Evolutionary conservation across 1,140 invertebrate genomes (phyloP), one percentile per base, ranked within the genome.

Genomic region (Popillia japonica): DNA sequence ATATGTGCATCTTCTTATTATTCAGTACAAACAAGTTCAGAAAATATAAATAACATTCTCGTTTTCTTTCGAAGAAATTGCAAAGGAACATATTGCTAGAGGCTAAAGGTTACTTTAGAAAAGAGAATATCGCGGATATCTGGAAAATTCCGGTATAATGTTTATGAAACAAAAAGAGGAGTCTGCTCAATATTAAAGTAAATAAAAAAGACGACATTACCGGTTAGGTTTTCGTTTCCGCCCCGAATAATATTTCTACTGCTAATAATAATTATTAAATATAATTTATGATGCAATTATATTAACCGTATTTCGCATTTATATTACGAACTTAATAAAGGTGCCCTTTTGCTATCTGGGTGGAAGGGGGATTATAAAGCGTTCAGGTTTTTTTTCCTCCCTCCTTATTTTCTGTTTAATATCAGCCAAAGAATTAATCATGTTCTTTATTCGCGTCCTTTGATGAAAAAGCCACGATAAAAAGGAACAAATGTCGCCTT

Each of bases 231-330:
- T 55, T 17, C 17, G 48, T 11, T n/a, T 34, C 11, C 1, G 0
- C 14, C 14, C 14, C 6, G 17, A n/a, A 55, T 55, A 55, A 14
- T 44, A 44, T 10, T 55, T 55, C 14, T 55, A 17, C 48, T n/a
- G 14, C 48, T 55, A 55, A 55, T 55, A 55, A 55, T 55, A n/a
- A 55, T 55, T 17, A 55, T 55, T 55, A 55, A 55, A 55, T 55
- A 55, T 55, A 55, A 55, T 55, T 55, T 55, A 55, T 55, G 14
- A 17, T 6, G 48, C 48, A n/a, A 55, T 55, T 55, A 55, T 55
- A 55, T 55, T 55, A 55, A 55, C n/a, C 48, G 48, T n/a, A 17
- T 55, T 55, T 55, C 48, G 14, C 48, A 55, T 55, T n/a, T 55
- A 55, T 3, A 55, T 55, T 55, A 55, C 48, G 11, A 14, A 55